Percentiles rank a stretch among this genome's conserved stretches.
Conservation (phyloP, 2,113 vertebrate species). For the Tragulus kanchil region DNA sequence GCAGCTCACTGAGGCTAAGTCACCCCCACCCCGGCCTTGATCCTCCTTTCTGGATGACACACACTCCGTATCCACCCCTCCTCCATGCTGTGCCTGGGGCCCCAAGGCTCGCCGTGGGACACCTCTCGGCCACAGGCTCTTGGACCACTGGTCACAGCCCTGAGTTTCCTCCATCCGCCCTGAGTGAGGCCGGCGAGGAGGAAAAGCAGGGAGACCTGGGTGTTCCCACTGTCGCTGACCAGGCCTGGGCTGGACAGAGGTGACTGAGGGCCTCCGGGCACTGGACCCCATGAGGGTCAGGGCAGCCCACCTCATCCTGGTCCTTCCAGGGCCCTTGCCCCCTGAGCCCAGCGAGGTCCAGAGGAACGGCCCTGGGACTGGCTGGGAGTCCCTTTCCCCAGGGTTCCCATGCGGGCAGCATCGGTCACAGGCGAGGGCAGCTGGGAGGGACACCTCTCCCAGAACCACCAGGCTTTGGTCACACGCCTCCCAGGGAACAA, state of each 20-base stretch:
- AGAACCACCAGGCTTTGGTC: too few relatives aligned
- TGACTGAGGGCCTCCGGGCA: rapidly evolving
- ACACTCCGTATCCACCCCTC: not conserved
- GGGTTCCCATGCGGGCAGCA: not conserved
- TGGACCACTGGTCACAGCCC: not conserved
- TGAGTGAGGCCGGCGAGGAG: not conserved
- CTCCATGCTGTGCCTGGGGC: rapidly evolving
- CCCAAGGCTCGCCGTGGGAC: rapidly evolving
- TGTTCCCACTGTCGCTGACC: rapidly evolving
- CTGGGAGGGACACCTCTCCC: not conserved
- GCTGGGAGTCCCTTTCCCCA: not conserved
- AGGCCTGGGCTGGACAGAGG: not conserved
- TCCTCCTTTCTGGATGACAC: rapidly evolving
- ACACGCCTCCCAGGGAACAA: rapidly evolving
- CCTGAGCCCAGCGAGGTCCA: not conserved
- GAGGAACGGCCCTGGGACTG: not conserved
- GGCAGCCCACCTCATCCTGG: rapidly evolving
- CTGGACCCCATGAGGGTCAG: not conserved
- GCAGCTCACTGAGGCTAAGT: rapidly evolving
- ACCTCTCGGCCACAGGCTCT: not conserved
- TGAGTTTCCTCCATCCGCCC: not conserved
- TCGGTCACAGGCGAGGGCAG: not conserved
- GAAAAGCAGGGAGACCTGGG: not conserved
- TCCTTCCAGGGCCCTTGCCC: not conserved
- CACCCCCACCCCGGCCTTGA: not conserved